Percentiles rank a stretch among this genome's conserved stretches.
phyloP scores from a whole-genome alignment of 2,888 invertebrate species.

The Cerastis leucographa region DNA sequence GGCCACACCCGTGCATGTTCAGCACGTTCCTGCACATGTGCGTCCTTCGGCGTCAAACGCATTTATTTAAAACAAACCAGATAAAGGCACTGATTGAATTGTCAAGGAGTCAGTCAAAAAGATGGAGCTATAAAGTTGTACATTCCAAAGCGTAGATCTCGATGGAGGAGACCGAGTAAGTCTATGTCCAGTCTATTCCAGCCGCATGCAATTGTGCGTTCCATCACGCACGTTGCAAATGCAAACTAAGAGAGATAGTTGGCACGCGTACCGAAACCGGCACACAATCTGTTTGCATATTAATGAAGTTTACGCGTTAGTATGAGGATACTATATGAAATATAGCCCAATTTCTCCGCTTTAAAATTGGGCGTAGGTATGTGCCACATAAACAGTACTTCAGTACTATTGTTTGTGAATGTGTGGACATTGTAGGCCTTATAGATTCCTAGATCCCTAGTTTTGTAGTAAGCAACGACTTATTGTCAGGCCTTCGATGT shows the following conservation, averaged over 20 bases:
- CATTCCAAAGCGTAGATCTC: neutral
- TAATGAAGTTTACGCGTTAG: neutral
- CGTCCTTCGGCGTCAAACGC: neutral
- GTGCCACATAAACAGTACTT: too few relatives aligned
- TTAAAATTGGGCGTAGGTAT: neutral
- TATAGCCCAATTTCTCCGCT: neutral
- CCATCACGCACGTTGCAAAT: neutral
- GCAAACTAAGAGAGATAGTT: constrained; percentile 3
- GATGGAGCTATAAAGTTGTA: too few relatives aligned
- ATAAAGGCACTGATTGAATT: too few relatives aligned
- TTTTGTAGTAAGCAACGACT: too few relatives aligned
- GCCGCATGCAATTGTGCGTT: neutral
- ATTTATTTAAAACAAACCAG: too few relatives aligned
- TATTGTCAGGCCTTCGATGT: too few relatives aligned
- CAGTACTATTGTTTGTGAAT: too few relatives aligned
- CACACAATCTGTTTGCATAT: neutral
- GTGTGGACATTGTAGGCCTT: too few relatives aligned
- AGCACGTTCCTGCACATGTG: constrained; percentile 97
- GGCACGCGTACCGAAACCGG: neutral
- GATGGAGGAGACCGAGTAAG: neutral
- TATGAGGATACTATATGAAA: neutral
- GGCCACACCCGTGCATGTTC: constrained; percentile 96
- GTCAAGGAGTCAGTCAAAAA: neutral
- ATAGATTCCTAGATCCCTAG: too few relatives aligned
- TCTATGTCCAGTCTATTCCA: neutral